Conservation (phyloP, 2,113 vertebrate genomes). For the Pteronura brasiliensis region DNA sequence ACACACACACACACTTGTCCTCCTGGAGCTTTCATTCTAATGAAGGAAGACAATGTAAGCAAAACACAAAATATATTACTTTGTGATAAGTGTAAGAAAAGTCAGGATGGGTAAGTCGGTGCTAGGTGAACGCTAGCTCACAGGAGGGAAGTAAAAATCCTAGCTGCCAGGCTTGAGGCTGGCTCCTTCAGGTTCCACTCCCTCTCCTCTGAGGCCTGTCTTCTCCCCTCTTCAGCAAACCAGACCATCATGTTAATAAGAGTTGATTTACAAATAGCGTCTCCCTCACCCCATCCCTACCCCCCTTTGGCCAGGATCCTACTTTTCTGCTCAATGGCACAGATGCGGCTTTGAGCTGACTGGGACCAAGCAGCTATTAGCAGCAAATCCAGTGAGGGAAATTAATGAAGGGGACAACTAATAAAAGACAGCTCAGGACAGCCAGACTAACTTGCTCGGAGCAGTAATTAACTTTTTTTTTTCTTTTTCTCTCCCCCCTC, state of each 20-base stretch:
- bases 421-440: conserved; percentile 88
- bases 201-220: neutral
- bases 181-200: neutral
- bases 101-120: neutral
- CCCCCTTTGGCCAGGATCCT: conserved; percentile 82
- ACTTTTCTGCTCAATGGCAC: conserved; percentile 85
- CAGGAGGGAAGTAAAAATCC: neutral
- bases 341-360: conserved; percentile 88
- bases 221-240: conserved; percentile 16
- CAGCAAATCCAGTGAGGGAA: conserved; percentile 88
- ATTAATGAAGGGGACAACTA: conserved; percentile 88
- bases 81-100: neutral
- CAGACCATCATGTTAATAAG: conserved; percentile 85
- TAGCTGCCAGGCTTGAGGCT: neutral
- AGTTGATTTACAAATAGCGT: conserved; percentile 85
- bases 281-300: conserved; percentile 45
- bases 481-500: conserved; percentile 68
- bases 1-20: neutral
- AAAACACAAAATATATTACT: neutral
- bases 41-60: neutral
- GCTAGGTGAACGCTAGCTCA: neutral
- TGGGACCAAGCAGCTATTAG: conserved; percentile 85
- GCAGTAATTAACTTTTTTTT: conserved; percentile 88
- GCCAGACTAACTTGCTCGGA: conserved; percentile 86
- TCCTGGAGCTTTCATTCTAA: neutral